phyloP scores from a whole-genome alignment of 1,140 invertebrate species.

The Lamellibrachia luymesi region DNA sequence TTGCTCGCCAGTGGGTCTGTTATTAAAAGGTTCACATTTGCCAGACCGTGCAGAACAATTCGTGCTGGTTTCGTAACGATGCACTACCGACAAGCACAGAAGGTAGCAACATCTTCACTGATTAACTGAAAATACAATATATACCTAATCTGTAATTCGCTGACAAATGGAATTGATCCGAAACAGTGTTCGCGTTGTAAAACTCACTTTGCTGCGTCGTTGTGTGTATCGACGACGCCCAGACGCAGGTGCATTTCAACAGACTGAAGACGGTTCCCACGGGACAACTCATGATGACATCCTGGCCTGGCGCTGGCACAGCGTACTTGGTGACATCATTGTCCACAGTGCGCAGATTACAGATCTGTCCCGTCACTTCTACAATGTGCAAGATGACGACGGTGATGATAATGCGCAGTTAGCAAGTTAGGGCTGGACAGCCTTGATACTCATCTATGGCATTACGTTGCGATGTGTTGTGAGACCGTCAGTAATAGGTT shows the following conservation, averaged over 20 bases:
- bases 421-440: not conserved
- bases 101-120: not conserved
- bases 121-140: not conserved
- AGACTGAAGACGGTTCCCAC: not conserved
- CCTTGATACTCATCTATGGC: not conserved
- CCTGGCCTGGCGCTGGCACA: not conserved
- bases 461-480: not conserved
- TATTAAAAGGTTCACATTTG: no score
- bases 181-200: not conserved
- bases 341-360: not conserved
- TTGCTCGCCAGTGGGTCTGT: no score
- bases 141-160: not conserved
- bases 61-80: no score
- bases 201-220: not conserved
- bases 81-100: not conserved
- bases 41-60: no score
- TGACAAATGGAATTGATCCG: no score
- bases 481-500: no score
- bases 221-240: not conserved
- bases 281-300: not conserved
- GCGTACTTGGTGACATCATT: not conserved
- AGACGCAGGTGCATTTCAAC: not conserved
- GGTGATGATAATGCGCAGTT: not conserved
- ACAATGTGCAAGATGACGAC: not conserved
- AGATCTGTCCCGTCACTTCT: not conserved